Percentiles rank a stretch among this genome's conserved stretches.
These are phyloP conservation scores for Cyclopterus lumpus DNA, from an alignment of 2,797 vertebrate genomes.

Conservation along the genomic window DNA sequence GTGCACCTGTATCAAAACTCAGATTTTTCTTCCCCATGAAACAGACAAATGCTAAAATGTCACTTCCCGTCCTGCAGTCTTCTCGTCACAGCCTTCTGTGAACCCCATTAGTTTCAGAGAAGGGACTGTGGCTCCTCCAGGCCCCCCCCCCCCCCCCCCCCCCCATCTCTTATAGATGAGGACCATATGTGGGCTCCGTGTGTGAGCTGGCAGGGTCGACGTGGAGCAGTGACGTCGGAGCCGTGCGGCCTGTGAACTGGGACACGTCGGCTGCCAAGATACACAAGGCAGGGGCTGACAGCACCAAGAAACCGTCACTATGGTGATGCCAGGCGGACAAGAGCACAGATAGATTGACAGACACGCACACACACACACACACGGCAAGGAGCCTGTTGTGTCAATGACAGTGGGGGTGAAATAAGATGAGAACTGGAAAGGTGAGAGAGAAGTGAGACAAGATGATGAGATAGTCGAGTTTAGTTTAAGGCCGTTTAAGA, in stretches of 20 bases:
- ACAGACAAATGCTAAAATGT: slow-evolving; percentile 50
- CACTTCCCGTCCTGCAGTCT: slow-evolving; percentile 37
- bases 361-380: slow-evolving; percentile 28
- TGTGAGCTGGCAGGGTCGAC: slow-evolving; percentile 73
- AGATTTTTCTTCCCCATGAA: not conserved
- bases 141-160: slow-evolving; percentile 19
- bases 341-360: slow-evolving; percentile 52
- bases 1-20: not conserved
- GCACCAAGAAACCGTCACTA: slow-evolving; percentile 74
- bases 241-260: slow-evolving; percentile 71
- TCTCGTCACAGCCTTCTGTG: slow-evolving; percentile 40
- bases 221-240: slow-evolving; percentile 55
- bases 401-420: slow-evolving; percentile 65
- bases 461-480: slow-evolving; percentile 66
- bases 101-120: slow-evolving; percentile 32
- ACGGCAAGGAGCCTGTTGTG: slow-evolving; percentile 58
- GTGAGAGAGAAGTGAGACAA: slow-evolving; percentile 60
- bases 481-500: slow-evolving; percentile 64
- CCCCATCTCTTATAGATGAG: slow-evolving; percentile 78
- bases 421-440: slow-evolving; percentile 56
- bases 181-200: slow-evolving; percentile 79
- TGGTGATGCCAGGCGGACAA: slow-evolving; percentile 74
- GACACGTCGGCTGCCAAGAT: slow-evolving; percentile 74
- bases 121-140: slow-evolving; percentile 54
- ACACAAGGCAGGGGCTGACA: slow-evolving; percentile 64